These are phyloP conservation scores for Plecturocebus donacophilus DNA, from an alignment of 2,113 vertebrate genomes.

Conservation along the genomic window DNA sequence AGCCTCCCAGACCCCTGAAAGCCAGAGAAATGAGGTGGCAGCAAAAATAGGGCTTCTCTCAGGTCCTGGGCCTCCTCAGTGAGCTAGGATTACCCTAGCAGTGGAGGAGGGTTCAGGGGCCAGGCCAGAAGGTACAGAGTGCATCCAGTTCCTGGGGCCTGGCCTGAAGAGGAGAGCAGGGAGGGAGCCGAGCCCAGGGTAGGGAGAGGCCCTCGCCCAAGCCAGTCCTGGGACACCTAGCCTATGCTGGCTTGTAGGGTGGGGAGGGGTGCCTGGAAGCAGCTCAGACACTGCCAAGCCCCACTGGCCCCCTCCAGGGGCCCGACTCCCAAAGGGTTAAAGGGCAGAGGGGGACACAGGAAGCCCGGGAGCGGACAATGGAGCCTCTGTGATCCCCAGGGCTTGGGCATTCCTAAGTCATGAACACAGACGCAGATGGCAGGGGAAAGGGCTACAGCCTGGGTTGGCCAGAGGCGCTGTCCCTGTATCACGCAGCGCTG, in stretches of 20 bases:
- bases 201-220: not conserved
- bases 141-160: not conserved
- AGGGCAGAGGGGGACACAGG: conserved; percentile 60
- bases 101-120: not conserved
- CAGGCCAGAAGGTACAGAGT: not conserved
- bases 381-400: conserved; percentile 60
- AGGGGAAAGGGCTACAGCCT: conserved; percentile 8
- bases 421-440: conserved; percentile 34
- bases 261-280: not conserved
- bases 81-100: not conserved
- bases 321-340: conserved; percentile 56
- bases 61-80: not conserved
- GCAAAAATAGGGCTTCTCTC: not conserved
- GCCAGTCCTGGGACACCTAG: not conserved
- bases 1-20: not conserved
- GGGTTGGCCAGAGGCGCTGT: not conserved
- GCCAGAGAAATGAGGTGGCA: not conserved
- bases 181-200: not conserved
- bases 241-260: not conserved
- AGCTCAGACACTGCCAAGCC: not conserved
- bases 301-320: not conserved
- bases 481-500: not conserved
- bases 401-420: conserved; percentile 74
- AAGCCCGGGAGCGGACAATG: conserved; percentile 73
- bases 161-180: not conserved